phyloP scores from a whole-genome alignment of 53 echinoderm and acorn worm species.

The Paracentrotus lividus region DNA sequence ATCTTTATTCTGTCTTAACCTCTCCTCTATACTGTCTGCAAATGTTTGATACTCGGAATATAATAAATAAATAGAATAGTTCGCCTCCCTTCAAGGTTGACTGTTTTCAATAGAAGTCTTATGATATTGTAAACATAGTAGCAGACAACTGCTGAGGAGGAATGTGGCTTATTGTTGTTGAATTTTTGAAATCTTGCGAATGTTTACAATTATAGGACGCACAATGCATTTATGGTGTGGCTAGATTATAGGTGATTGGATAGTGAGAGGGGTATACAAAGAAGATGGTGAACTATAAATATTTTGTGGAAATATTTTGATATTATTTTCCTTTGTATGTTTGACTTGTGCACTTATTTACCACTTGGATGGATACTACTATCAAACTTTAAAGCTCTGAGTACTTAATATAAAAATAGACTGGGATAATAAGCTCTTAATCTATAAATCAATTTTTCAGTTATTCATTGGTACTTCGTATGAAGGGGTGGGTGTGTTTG shows the following conservation, averaged over 20 bases:
- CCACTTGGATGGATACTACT: neutral
- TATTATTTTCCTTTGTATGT: neutral
- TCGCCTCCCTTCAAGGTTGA: neutral
- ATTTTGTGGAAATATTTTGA: neutral
- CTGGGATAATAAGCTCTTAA: neutral
- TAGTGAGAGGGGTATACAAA: neutral
- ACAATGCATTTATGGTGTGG: slow-evolving; percentile 12
- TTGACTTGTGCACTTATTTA: neutral
- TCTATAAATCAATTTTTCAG: no score
- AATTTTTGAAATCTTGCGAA: slow-evolving; percentile 31
- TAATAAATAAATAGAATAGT: neutral
- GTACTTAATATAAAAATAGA: neutral
- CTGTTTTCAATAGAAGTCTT: neutral
- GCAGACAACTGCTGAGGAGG: slow-evolving; percentile 41
- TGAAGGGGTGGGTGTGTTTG: neutral
- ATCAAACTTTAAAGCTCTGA: neutral
- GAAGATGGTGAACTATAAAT: neutral
- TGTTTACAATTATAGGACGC: slow-evolving; percentile 22
- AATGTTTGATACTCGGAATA: neutral
- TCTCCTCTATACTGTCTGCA: neutral
- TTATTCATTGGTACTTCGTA: neutral
- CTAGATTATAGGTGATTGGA: neutral
- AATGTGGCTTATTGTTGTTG: slow-evolving; percentile 38
- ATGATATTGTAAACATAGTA: neutral
- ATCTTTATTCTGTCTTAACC: neutral